Evolutionary conservation across 1,140 invertebrate species (phyloP).

Genomic region (Pectinophora gossypiella): DNA sequence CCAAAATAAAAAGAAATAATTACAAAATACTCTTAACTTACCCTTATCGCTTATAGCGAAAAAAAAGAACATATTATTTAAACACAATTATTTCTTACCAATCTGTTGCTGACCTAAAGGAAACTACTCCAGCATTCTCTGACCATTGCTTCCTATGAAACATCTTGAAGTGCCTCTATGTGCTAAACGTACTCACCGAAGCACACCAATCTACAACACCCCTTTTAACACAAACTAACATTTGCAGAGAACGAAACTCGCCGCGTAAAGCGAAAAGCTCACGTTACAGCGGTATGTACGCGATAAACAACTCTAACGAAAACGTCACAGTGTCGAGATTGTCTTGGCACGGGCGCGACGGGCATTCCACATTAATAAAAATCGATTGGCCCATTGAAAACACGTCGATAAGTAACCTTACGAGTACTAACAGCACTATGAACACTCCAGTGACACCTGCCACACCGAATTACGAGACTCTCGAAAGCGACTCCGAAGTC

Average conservation of each 20-base stretch:
- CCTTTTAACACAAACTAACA: slow-evolving; percentile 21
- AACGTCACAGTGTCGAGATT: slow-evolving; percentile 35
- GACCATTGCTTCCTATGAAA: no score
- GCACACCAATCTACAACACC: background rate
- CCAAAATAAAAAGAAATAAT: no score
- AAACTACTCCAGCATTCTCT: no score
- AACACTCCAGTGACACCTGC: slow-evolving; percentile 51
- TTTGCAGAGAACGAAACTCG: slow-evolving; percentile 62
- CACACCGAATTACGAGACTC: slow-evolving; percentile 33
- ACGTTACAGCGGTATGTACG: slow-evolving; percentile 53
- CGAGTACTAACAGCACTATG: slow-evolving; percentile 45
- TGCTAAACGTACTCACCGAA: no score
- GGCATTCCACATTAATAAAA: slow-evolving; percentile 57
- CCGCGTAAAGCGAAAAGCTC: slow-evolving; percentile 51
- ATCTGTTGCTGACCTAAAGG: no score
- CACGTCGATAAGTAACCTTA: slow-evolving; percentile 39
- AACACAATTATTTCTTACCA: no score
- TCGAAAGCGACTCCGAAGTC: slow-evolving; percentile 61
- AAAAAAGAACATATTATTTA: no score
- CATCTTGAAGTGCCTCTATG: no score
- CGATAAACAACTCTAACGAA: slow-evolving; percentile 19
- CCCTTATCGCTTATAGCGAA: no score
- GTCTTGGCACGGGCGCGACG: slow-evolving; percentile 63
- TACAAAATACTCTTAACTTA: no score
- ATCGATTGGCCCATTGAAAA: slow-evolving; percentile 60